Conservation (phyloP, 2,797 vertebrate species). For the Kryptopterus vitreolus region DNA sequence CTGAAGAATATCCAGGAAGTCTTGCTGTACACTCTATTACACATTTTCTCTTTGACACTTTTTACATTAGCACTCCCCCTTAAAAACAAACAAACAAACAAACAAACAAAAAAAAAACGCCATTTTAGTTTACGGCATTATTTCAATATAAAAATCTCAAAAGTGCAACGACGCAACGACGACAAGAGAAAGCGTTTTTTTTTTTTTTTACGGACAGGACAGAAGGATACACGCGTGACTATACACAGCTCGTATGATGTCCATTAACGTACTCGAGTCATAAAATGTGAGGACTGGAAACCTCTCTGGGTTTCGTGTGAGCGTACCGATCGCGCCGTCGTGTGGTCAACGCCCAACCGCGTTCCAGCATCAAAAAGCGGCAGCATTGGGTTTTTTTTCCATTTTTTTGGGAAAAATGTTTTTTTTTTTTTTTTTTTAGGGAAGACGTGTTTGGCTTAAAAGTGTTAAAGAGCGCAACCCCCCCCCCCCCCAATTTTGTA, state of each 20-base stretch:
- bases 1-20: background rate
- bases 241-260: constrained; percentile 34
- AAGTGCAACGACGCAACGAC: background rate
- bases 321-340: constrained; percentile 37
- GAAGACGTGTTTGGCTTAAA: background rate
- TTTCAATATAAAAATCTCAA: constrained; percentile 13
- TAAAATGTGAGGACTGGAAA: constrained; percentile 60
- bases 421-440: constrained; percentile 32
- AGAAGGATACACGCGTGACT: constrained; percentile 39
- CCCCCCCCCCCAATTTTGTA: no score
- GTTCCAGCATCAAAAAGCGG: constrained; percentile 32
- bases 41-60: background rate
- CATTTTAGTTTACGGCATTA: background rate
- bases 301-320: constrained; percentile 53
- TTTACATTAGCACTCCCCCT: background rate
- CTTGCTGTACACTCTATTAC: background rate
- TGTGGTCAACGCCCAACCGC: background rate
- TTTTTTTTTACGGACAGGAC: constrained; percentile 39
- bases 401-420: constrained; percentile 38
- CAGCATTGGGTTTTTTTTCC: background rate
- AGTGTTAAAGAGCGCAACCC: no score
- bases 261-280: constrained; percentile 45
- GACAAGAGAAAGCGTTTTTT: background rate
- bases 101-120: no score
- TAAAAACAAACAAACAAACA: background rate